Conservation (phyloP, 2,797 vertebrate genomes). For the Poeciliopsis turneri region DNA sequence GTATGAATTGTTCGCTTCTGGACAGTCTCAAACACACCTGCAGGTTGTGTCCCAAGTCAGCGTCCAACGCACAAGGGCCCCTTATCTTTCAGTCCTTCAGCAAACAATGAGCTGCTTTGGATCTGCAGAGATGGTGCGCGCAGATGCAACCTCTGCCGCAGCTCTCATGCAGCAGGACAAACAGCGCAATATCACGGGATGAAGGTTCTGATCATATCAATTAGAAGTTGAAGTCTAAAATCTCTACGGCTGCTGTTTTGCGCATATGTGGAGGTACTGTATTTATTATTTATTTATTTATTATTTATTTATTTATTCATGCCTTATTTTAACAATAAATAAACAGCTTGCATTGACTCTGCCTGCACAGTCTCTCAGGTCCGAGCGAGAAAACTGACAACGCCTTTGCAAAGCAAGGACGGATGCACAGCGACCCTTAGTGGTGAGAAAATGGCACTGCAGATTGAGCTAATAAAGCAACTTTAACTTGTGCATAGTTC, state of each 20-base stretch:
- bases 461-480: neutral
- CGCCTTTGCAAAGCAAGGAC: slow-evolving; percentile 12
- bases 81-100: neutral
- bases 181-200: neutral
- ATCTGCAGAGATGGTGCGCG: neutral
- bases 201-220: neutral
- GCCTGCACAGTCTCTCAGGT: neutral
- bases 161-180: neutral
- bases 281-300: too few species aligned
- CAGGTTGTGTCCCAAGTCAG: neutral
- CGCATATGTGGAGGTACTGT: neutral
- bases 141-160: neutral
- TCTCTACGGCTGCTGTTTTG: slow-evolving; percentile 15
- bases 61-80: neutral
- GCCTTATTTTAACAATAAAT: neutral
- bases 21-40: neutral
- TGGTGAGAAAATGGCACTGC: neutral
- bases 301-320: too few species aligned
- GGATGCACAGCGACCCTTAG: slow-evolving; percentile 22
- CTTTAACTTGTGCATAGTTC: neutral
- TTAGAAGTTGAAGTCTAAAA: neutral
- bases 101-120: neutral
- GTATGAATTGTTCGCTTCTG: neutral
- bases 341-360: neutral
- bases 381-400: slow-evolving; percentile 17